A percentile compares a stretch with the other conserved stretches of the same genome.
Conservation (phyloP, 2,888 invertebrate species). For the Bellardia pandia region DNA sequence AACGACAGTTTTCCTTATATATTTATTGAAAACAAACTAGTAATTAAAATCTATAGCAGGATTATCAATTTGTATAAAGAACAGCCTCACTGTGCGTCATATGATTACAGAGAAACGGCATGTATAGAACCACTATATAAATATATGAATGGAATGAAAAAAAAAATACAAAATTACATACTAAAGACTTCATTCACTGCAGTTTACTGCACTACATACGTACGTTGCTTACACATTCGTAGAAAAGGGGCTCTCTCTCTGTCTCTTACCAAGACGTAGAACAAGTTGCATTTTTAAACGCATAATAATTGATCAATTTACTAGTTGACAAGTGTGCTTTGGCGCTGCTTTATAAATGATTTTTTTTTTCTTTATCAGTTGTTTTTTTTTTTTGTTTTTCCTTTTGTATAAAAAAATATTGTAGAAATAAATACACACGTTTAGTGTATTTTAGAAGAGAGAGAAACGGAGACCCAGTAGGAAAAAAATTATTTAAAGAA, state of each 20-base stretch:
- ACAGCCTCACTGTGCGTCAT: not conserved
- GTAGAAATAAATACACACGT: slow-evolving; percentile 36
- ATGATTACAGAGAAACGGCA: slow-evolving; percentile 33
- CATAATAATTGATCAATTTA: slow-evolving; percentile 83
- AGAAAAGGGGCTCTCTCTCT: slow-evolving; percentile 25
- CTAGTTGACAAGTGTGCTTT: slow-evolving; percentile 77
- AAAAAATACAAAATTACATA: slow-evolving; percentile 65
- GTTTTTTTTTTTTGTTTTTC: slow-evolving; percentile 4
- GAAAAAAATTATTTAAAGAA: not conserved
- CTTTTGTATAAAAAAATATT: slow-evolving; percentile 15
- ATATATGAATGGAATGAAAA: slow-evolving; percentile 47
- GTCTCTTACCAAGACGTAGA: slow-evolving; percentile 57
- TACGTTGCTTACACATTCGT: not conserved
- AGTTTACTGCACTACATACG: slow-evolving; percentile 43
- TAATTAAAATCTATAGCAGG: no score
- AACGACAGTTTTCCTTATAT: no score
- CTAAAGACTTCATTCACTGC: slow-evolving; percentile 51
- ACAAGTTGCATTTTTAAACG: slow-evolving; percentile 78
- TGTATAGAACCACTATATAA: slow-evolving; percentile 37
- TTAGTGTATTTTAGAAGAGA: slow-evolving; percentile 3
- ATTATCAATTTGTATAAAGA: no score
- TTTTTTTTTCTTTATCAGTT: slow-evolving; percentile 2
- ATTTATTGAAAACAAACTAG: no score
- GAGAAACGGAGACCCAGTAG: slow-evolving; percentile 1
- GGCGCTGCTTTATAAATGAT: slow-evolving; percentile 59